A percentile compares a stretch with the other conserved stretches of the same genome.
These are phyloP conservation scores for Eublepharis macularius DNA, from an alignment of 2,113 vertebrate species.

Conservation along the genomic window DNA sequence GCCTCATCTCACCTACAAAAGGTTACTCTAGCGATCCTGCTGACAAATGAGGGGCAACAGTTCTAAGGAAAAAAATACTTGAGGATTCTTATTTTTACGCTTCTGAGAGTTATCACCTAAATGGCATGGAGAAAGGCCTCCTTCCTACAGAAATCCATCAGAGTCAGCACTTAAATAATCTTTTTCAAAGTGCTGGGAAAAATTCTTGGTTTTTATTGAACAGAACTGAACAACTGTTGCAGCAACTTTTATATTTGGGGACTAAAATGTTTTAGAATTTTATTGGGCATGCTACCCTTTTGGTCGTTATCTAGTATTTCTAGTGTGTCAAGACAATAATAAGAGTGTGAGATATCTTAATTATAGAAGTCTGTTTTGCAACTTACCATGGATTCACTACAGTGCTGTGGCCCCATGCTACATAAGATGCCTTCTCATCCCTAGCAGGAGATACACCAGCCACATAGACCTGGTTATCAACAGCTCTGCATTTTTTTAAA, in stretches of 20 bases:
- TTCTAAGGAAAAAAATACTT: background rate
- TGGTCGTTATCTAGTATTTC: background rate
- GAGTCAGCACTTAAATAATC: too few relatives aligned
- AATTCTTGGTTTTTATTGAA: background rate
- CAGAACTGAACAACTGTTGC: background rate
- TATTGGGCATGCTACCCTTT: background rate
- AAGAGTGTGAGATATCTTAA: background rate
- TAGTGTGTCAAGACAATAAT: too few relatives aligned
- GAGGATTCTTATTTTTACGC: background rate
- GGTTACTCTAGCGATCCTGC: background rate
- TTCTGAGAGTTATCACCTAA: too few relatives aligned
- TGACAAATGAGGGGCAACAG: background rate
- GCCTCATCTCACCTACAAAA: background rate
- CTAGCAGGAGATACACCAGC: conserved; percentile 91
- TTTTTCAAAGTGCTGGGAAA: background rate
- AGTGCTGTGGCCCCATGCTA: conserved; percentile 96
- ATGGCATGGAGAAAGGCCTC: too few relatives aligned
- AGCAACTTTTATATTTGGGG: background rate
- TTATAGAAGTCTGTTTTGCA: background rate
- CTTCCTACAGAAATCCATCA: too few relatives aligned
- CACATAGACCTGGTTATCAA: conserved; percentile 94
- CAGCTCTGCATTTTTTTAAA: conserved; percentile 80
- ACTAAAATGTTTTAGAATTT: background rate
- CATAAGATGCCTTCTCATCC: conserved; percentile 87
- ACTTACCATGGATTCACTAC: conserved; percentile 93